phyloP scores from a whole-genome alignment of 1,140 invertebrate species.

The Sycophila sp. region DNA sequence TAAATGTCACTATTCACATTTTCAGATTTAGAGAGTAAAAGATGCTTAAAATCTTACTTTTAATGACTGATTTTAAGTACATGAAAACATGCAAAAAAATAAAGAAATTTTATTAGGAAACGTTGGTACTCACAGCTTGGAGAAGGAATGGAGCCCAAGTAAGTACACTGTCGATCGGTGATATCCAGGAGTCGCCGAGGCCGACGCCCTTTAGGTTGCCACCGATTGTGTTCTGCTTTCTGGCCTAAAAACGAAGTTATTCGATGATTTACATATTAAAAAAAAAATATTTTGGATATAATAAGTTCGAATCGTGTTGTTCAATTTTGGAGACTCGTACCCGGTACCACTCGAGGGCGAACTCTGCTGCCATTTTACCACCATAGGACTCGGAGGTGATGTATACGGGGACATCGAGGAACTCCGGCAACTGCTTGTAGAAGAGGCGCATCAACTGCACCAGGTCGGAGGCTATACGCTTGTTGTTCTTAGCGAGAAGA shows the following conservation, averaged over 20 bases:
- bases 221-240: slow-evolving; percentile 71
- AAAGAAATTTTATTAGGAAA: too few relatives aligned
- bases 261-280: too few relatives aligned
- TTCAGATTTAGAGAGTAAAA: too few relatives aligned
- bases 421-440: slow-evolving; percentile 71
- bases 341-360: slow-evolving; percentile 72
- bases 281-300: too few relatives aligned
- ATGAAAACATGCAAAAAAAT: too few relatives aligned
- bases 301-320: not conserved
- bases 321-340: slow-evolving; percentile 57
- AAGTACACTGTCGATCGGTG: slow-evolving; percentile 81
- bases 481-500: slow-evolving; percentile 72
- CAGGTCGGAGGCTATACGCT: slow-evolving; percentile 81
- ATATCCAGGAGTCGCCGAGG: slow-evolving; percentile 88
- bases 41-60: not conserved
- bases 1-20: too few relatives aligned
- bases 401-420: slow-evolving; percentile 78
- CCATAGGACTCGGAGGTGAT: slow-evolving; percentile 89
- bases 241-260: slow-evolving; percentile 62
- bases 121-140: slow-evolving; percentile 69
- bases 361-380: slow-evolving; percentile 89
- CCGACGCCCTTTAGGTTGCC: slow-evolving; percentile 81
- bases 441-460: slow-evolving; percentile 76
- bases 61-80: slow-evolving; percentile 10
- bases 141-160: slow-evolving; percentile 84